These are phyloP conservation scores for Latrodectus geometricus DNA, from an alignment of 1,140 invertebrate genomes.

Conservation along the genomic window DNA sequence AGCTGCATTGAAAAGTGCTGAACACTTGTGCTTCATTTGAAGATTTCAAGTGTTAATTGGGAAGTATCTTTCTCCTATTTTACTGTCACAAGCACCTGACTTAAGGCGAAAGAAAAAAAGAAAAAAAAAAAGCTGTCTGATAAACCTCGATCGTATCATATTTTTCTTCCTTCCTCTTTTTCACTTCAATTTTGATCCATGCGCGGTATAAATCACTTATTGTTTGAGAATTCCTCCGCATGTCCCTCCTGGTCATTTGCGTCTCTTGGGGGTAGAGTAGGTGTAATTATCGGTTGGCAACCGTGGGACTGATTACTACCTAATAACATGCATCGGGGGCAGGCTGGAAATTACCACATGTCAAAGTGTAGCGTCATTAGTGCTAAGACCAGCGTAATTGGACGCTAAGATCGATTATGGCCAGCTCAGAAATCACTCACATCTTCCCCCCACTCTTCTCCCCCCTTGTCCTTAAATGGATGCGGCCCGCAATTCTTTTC, in stretches of 20 bases:
- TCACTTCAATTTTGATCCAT: too few relatives aligned
- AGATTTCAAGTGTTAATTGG: too few relatives aligned
- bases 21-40: too few relatives aligned
- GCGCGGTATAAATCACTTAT: not conserved
- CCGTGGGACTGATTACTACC: not conserved
- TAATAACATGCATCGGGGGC: constrained; percentile 25
- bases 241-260: not conserved
- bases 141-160: too few relatives aligned
- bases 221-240: not conserved
- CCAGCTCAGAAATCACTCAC: not conserved
- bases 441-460: not conserved
- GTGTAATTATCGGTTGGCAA: not conserved
- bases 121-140: too few relatives aligned
- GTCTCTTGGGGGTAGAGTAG: not conserved
- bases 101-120: too few relatives aligned
- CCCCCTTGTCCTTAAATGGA: not conserved
- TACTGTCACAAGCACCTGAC: too few relatives aligned
- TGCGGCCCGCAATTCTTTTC: not conserved
- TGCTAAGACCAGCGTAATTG: constrained; percentile 1
- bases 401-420: not conserved
- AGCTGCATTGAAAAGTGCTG: too few relatives aligned
- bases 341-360: constrained; percentile 8
- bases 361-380: constrained; percentile 9
- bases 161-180: too few relatives aligned
- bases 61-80: too few relatives aligned